Conservation (phyloP, 2,888 invertebrate genomes). For the Adelognathus sp. region DNA sequence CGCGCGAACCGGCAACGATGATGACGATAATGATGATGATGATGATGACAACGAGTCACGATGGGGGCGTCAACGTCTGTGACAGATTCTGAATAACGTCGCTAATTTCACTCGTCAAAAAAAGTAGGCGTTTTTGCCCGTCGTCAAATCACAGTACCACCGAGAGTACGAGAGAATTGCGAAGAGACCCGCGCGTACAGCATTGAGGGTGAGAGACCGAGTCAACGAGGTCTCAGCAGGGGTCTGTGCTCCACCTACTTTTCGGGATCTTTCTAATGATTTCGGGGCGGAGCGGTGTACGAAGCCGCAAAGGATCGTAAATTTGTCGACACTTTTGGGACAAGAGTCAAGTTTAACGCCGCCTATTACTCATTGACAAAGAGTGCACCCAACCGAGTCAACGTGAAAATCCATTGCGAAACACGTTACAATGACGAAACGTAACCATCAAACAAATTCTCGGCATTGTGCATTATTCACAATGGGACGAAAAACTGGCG, state of each 20-base stretch:
- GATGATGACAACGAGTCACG: slow-evolving; percentile 33
- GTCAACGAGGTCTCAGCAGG: slow-evolving; percentile 33
- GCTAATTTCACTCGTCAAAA: slow-evolving; percentile 66
- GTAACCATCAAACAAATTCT: neutral
- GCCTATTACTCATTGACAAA: slow-evolving; percentile 8
- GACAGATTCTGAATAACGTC: slow-evolving; percentile 57
- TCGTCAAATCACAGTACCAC: slow-evolving; percentile 4
- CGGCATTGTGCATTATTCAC: neutral
- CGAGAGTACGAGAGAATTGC: no score
- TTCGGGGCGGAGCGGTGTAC: slow-evolving; percentile 49
- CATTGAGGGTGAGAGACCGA: slow-evolving; percentile 11
- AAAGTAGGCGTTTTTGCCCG: slow-evolving; percentile 49
- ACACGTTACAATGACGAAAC: neutral
- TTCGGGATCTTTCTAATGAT: slow-evolving; percentile 53
- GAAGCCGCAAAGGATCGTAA: slow-evolving; percentile 43
- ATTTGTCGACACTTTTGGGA: slow-evolving; percentile 55
- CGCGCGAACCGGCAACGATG: slow-evolving; percentile 10
- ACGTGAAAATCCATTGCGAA: neutral
- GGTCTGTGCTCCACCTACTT: slow-evolving; percentile 33
- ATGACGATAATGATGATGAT: slow-evolving; percentile 44
- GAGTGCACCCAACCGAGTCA: neutral
- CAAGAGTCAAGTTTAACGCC: slow-evolving; percentile 38
- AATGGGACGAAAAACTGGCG: neutral
- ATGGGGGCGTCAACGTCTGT: slow-evolving; percentile 34
- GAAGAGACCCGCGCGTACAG: neutral